These are phyloP conservation scores for Lasioglossum lativentre DNA, from an alignment of 2,888 invertebrate species.

Conservation along the genomic window DNA sequence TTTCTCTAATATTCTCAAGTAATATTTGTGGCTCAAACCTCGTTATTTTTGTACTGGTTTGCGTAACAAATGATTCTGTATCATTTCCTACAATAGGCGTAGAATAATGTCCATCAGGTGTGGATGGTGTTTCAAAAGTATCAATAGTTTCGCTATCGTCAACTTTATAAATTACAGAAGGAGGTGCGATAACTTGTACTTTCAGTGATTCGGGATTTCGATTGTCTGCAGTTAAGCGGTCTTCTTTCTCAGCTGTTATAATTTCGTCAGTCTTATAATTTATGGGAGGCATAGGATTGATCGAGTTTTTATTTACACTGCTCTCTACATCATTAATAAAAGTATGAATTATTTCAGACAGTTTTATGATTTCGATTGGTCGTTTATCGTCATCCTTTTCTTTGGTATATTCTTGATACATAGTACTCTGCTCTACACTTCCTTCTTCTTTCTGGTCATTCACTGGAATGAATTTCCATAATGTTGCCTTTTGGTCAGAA, in stretches of 20 bases:
- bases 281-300: slow-evolving; percentile 44
- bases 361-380: slow-evolving; percentile 73
- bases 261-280: slow-evolving; percentile 67
- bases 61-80: slow-evolving; percentile 66
- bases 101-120: slow-evolving; percentile 71
- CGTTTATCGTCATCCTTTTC: slow-evolving; percentile 64
- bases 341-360: slow-evolving; percentile 81
- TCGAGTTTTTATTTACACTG: slow-evolving; percentile 63
- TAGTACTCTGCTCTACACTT: slow-evolving; percentile 40
- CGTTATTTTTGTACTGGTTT: slow-evolving; percentile 84
- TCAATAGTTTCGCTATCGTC: slow-evolving; percentile 83
- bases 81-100: slow-evolving; percentile 68
- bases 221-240: slow-evolving; percentile 65
- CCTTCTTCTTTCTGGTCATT: slow-evolving; percentile 56
- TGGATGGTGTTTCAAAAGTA: slow-evolving; percentile 77
- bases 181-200: slow-evolving; percentile 73
- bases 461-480: slow-evolving; percentile 75
- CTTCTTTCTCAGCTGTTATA: slow-evolving; percentile 38
- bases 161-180: slow-evolving; percentile 78
- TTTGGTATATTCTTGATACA: slow-evolving; percentile 56
- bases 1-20: slow-evolving; percentile 88
- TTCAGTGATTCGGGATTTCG: slow-evolving; percentile 58
- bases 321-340: slow-evolving; percentile 79
- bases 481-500: slow-evolving; percentile 74
- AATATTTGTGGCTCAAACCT: slow-evolving; percentile 91